Percentiles rank a stretch among this genome's conserved stretches.
Evolutionary conservation across 2,888 invertebrate genomes (phyloP).

Genomic region (Sipha maydis): DNA sequence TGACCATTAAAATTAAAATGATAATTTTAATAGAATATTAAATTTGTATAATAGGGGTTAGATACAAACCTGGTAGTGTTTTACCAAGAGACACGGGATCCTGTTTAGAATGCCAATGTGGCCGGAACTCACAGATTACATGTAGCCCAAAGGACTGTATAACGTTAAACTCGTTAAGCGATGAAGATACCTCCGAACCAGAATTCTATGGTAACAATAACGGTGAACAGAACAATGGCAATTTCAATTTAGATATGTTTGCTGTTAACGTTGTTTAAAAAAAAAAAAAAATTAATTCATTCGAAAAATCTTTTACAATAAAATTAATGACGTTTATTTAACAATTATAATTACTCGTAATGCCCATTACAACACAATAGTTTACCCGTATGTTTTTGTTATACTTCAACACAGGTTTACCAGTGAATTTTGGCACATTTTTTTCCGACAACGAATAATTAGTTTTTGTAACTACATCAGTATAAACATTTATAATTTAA

Average conservation of each 20-base stretch:
- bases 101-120: conserved; percentile 77
- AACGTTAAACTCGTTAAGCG: conserved; percentile 45
- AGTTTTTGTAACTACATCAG: not conserved
- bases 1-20: not conserved
- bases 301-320: not conserved
- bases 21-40: not conserved
- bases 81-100: conserved; percentile 78
- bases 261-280: conserved; percentile 54
- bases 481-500: not conserved
- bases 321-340: not conserved
- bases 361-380: not conserved
- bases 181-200: conserved; percentile 54
- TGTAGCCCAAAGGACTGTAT: conserved; percentile 66
- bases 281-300: not conserved
- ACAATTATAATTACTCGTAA: conserved; percentile 9
- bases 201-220: conserved; percentile 48
- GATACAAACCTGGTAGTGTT: conserved; percentile 74
- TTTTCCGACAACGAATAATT: not conserved
- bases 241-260: conserved; percentile 58
- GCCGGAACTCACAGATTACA: conserved; percentile 69
- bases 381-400: not conserved
- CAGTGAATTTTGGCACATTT: not conserved
- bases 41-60: conserved; percentile 63
- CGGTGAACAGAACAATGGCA: conserved; percentile 43
- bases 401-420: not conserved